These are phyloP conservation scores for Eulimnadia texana DNA, from an alignment of 1,140 invertebrate genomes.

Conservation along the genomic window DNA sequence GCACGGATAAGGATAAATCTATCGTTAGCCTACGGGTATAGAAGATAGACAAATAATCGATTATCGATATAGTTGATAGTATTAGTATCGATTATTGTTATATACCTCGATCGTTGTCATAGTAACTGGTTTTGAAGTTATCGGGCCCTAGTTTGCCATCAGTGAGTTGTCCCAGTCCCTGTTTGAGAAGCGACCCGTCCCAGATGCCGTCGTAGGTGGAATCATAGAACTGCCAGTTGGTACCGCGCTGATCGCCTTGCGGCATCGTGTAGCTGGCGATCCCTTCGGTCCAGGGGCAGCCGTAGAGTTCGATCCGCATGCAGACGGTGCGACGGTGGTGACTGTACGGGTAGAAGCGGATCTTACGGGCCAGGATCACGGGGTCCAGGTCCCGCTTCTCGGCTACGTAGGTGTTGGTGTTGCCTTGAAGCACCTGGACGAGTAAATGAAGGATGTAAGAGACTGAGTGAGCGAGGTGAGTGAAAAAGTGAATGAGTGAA, in stretches of 20 bases:
- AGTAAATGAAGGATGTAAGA: slow-evolving; percentile 20
- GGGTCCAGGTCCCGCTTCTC: slow-evolving; percentile 61
- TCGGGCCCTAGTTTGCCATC: slow-evolving; percentile 58
- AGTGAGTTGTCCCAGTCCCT: slow-evolving; percentile 73
- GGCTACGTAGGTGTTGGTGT: slow-evolving; percentile 71
- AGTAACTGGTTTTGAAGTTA: slow-evolving; percentile 54
- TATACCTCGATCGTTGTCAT: slow-evolving; percentile 37
- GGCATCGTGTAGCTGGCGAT: slow-evolving; percentile 69
- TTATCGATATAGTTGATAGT: background rate
- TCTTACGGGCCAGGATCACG: slow-evolving; percentile 66
- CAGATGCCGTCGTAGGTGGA: slow-evolving; percentile 81
- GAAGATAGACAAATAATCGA: background rate
- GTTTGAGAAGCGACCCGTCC: slow-evolving; percentile 43
- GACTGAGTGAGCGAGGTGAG: background rate
- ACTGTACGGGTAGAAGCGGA: slow-evolving; percentile 77
- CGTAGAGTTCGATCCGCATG: slow-evolving; percentile 78
- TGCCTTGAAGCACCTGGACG: slow-evolving; percentile 68
- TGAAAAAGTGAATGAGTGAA: too few relatives aligned
- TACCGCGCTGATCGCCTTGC: slow-evolving; percentile 56
- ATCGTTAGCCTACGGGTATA: too few relatives aligned
- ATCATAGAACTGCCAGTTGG: slow-evolving; percentile 70
- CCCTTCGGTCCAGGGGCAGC: slow-evolving; percentile 72
- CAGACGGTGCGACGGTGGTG: slow-evolving; percentile 77
- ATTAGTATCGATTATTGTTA: background rate
- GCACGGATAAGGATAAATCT: too few relatives aligned